Evolutionary conservation across 35 echinoderm and acorn worm species (phyloP).

Genomic region (Lytechinus variegatus): DNA sequence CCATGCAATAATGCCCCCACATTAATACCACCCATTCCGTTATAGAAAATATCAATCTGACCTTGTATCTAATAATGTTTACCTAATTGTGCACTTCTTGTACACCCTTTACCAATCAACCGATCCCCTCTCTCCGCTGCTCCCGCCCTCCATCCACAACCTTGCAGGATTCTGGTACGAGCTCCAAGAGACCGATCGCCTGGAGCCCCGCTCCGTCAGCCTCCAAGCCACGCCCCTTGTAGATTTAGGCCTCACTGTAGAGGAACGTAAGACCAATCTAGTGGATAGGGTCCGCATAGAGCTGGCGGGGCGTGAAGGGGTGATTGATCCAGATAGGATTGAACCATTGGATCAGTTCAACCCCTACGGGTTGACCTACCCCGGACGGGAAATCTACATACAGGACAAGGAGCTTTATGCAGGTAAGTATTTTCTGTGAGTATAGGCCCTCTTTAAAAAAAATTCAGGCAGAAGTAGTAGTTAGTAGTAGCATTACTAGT

Average conservation of each 20-base stretch:
- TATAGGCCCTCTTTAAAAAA: no score
- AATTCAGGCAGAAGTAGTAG: no score
- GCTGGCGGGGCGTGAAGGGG: neutral
- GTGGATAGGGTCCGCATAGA: constrained; percentile 8
- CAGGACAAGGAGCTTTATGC: constrained; percentile 44
- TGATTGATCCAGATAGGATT: neutral
- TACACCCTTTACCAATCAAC: neutral
- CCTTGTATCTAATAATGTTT: no score
- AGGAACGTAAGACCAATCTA: neutral
- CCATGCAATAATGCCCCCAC: no score
- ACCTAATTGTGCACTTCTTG: no score
- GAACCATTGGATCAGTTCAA: neutral
- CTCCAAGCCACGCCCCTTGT: neutral
- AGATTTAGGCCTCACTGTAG: neutral
- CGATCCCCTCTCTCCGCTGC: neutral
- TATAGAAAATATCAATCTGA: no score
- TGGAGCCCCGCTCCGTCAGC: neutral
- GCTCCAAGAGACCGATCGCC: neutral
- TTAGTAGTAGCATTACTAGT: no score
- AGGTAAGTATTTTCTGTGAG: neutral
- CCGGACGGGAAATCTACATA: neutral
- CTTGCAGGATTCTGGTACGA: neutral
- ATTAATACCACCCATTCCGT: no score
- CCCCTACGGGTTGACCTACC: neutral
- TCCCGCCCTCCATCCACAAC: neutral